phyloP scores from a whole-genome alignment of 2,797 vertebrate genomes.

The Buphagus erythrorhynchus region DNA sequence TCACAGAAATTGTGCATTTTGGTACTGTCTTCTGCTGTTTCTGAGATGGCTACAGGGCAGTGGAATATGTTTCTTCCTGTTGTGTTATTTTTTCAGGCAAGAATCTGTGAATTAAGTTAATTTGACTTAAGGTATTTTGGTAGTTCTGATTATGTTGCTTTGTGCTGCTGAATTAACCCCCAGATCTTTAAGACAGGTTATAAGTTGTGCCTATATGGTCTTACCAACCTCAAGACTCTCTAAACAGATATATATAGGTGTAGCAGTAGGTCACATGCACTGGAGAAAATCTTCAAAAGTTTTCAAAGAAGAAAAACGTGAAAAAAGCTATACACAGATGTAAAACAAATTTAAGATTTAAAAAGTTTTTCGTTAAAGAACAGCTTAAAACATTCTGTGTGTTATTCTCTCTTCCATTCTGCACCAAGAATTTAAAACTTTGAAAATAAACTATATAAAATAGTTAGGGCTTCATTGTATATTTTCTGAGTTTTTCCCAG shows the following conservation, averaged over 20 bases:
- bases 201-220: not conserved
- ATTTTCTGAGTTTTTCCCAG: not conserved
- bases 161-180: not conserved
- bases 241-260: not conserved
- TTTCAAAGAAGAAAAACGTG: not conserved
- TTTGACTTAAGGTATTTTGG: too few species aligned
- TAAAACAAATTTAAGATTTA: not conserved
- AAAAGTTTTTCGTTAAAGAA: fast-evolving
- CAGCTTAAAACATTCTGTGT: not conserved
- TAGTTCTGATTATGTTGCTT: not conserved
- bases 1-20: not conserved
- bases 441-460: not conserved
- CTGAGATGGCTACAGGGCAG: not conserved
- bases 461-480: not conserved
- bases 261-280: not conserved
- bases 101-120: not conserved
- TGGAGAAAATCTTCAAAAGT: not conserved
- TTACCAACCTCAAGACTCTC: not conserved
- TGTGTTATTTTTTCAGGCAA: not conserved
- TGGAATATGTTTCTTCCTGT: not conserved
- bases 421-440: not conserved
- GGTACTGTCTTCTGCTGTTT: not conserved
- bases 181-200: not conserved
- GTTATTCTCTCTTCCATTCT: not conserved
- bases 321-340: fast-evolving